Evolutionary conservation across 2,797 vertebrate species (phyloP).

Genomic region (Carapus acus): DNA sequence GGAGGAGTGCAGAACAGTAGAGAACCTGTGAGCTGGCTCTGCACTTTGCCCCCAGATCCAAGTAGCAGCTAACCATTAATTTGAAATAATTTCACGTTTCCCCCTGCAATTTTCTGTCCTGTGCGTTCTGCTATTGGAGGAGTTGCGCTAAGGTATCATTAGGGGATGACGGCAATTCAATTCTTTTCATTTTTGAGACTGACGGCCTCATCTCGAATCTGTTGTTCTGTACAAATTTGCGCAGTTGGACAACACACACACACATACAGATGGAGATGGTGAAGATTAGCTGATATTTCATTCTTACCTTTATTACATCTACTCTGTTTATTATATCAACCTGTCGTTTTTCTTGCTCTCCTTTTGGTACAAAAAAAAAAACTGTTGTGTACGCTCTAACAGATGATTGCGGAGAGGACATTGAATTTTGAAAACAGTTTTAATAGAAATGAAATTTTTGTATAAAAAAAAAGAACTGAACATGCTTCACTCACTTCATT

Average conservation of each 20-base stretch:
- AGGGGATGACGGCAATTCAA: constrained; percentile 42
- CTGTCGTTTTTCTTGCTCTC: background rate
- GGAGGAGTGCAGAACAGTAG: constrained; percentile 46
- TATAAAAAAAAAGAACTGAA: constrained; percentile 91
- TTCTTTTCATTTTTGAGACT: constrained; percentile 29
- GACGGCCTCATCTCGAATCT: constrained; percentile 30
- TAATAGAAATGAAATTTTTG: constrained; percentile 95
- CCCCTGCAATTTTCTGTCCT: constrained; percentile 32
- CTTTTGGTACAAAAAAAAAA: background rate
- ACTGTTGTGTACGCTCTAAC: background rate
- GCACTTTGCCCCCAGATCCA: constrained; percentile 32
- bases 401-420: constrained; percentile 19
- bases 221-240: constrained; percentile 21
- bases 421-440: constrained; percentile 85
- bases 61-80: constrained; percentile 53
- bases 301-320: background rate
- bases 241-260: constrained; percentile 4
- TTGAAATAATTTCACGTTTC: constrained; percentile 63
- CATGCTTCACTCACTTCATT: constrained; percentile 92
- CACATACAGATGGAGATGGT: constrained; percentile 1
- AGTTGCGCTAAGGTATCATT: constrained; percentile 42
- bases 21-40: constrained; percentile 34
- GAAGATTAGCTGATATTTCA: background rate
- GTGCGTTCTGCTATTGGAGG: constrained; percentile 47
- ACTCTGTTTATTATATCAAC: constrained; percentile 1